Base-by-base conservation (phyloP, 2,888 invertebrate genomes). In the Rotaria magnacalcarata region DNA sequence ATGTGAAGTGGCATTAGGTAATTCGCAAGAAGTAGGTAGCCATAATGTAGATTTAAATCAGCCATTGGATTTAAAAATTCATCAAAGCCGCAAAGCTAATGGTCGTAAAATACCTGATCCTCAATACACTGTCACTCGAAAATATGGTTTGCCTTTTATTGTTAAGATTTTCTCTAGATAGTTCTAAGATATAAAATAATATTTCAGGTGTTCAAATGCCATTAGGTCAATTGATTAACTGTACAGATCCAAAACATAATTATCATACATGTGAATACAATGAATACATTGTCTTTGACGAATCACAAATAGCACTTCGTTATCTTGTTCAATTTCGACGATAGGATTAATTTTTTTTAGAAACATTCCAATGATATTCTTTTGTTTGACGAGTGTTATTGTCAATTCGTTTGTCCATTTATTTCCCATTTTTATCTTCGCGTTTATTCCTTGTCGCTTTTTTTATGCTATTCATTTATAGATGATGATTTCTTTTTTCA, bases 1-100 rank as follows among this genome's bases (percentile, higher is more conserved):
- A 3, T 92, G 92, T 89, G 92, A 92, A 90, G 90, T 90, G 87
- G 90, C 90, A 19, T 88, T 90, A n/a, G 90, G 90, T 60, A 90
- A 89, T 85, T 87, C 87, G 16, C 88, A 89, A 85, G 87, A 88
- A 67, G 34, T 27, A 14, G 11, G 0, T 27, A 11, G 0, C 27
- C 2, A 10, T 3, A 11, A 2, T 67, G 27, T 27, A 34, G 0
- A 67, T 16, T n/a, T 14, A 34, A 27, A 67, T 67, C 14, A 11
- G 14, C 21, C 54, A 54, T 54, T 54, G 21, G 27, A 67, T 67
- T 67, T 67, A 1, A 67, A 10, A 5, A 3, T 10, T 27, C 27
- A 67, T 5, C 67, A 67, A 34, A 67, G 67, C 14, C 34, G 34
- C 8, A 85, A 84, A 58, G 54, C 84, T 16, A 52, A 67, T 19